These are phyloP conservation scores for Hirtodrosophila alboralis DNA, from an alignment of 2,888 invertebrate species.

Conservation along the genomic window DNA sequence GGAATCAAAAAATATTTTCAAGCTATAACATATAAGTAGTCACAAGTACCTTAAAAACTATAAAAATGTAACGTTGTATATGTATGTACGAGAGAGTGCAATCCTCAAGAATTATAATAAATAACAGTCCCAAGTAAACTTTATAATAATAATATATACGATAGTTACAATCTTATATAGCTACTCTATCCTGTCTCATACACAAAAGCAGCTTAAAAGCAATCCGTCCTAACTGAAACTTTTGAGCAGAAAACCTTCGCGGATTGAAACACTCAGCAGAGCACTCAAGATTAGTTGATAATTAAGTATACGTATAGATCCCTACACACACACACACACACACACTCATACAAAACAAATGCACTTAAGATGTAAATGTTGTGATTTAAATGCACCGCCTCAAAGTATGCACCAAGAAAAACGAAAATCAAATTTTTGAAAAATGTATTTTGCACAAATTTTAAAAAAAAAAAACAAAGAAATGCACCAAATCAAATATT, in stretches of 20 bases:
- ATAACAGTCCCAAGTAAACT: conserved; percentile 9
- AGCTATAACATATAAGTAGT: conserved; percentile 78
- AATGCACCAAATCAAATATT: conserved; percentile 56
- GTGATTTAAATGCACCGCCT: conserved; percentile 79
- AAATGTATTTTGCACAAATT: conserved; percentile 76
- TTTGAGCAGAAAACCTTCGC: conserved; percentile 65
- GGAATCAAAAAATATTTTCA: conserved; percentile 74
- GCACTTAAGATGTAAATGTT: conserved; percentile 78
- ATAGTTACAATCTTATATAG: conserved; percentile 26
- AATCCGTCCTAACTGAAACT: conserved; percentile 75
- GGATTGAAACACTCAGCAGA: conserved; percentile 36
- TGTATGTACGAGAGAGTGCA: conserved; percentile 23
- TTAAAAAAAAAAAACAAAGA: no score
- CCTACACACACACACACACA: conserved; percentile 16
- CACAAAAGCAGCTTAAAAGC: conserved; percentile 71
- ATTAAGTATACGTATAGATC: conserved; percentile 33
- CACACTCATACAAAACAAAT: conserved; percentile 33
- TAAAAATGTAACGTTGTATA: conserved; percentile 62
- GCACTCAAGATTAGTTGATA: conserved; percentile 33
- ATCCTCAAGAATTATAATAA: not conserved
- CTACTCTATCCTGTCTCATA: conserved; percentile 47
- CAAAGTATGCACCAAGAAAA: conserved; percentile 70
- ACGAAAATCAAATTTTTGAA: conserved; percentile 53
- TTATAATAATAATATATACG: conserved; percentile 17
- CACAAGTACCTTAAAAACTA: conserved; percentile 78